phyloP scores from a whole-genome alignment of 2,888 invertebrate genomes.

The Napeogenes sylphis region DNA sequence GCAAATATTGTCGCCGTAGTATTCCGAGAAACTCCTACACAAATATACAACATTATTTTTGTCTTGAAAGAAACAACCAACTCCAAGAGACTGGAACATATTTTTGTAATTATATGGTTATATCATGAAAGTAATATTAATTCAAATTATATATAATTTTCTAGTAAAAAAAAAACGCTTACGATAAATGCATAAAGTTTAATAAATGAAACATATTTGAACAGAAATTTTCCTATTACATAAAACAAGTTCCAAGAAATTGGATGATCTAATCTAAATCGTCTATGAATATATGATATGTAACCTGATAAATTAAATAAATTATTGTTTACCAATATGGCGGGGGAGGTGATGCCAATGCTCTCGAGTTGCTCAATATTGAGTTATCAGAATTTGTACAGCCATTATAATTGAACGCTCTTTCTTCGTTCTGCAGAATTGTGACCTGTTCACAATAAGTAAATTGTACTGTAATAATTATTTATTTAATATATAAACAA shows the following conservation, averaged over 20 bases:
- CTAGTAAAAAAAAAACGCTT: conserved; percentile 5
- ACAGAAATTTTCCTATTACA: too few relatives aligned
- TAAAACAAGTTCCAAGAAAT: too few relatives aligned
- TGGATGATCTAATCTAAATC: too few relatives aligned
- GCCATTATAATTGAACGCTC: conserved; percentile 65
- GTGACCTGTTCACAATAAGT: conserved; percentile 50
- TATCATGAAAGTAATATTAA: too few relatives aligned
- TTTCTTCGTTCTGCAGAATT: conserved; percentile 64
- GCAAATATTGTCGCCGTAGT: conserved; percentile 83
- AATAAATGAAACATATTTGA: too few relatives aligned
- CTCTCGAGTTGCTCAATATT: conserved; percentile 47
- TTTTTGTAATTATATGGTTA: too few relatives aligned
- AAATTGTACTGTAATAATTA: not conserved
- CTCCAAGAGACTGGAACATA: too few relatives aligned
- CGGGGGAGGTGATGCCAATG: conserved; percentile 51
- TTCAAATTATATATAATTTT: not conserved
- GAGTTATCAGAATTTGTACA: conserved; percentile 59
- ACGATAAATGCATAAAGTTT: not conserved
- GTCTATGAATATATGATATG: too few relatives aligned
- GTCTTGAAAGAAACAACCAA: too few relatives aligned
- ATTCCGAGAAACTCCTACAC: conserved; percentile 78
- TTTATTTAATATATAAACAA: not conserved
- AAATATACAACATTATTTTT: too few relatives aligned
- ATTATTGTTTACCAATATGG: conserved; percentile 59
- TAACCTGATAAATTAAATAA: not conserved